phyloP scores from a whole-genome alignment of 2,888 invertebrate species.

The Megastigmus dorsalis region DNA sequence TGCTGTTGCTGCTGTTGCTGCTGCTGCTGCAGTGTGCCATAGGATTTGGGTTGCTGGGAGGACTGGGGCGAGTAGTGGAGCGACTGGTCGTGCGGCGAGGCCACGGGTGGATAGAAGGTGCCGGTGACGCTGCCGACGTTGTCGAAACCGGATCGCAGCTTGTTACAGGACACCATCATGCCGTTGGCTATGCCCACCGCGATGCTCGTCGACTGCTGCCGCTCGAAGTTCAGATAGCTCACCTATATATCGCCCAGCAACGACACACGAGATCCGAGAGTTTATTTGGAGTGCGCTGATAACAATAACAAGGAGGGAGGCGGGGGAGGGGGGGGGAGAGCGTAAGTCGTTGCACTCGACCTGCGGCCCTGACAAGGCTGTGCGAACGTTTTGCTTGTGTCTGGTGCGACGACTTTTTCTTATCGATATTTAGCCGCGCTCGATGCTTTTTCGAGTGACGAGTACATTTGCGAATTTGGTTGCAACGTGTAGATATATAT shows the following conservation, averaged over 20 bases:
- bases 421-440: neutral
- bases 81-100: constrained; percentile 86
- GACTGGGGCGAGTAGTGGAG: constrained; percentile 73
- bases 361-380: too few species aligned
- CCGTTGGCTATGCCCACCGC: constrained; percentile 90
- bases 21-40: constrained; percentile 63
- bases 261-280: too few species aligned
- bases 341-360: too few species aligned
- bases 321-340: neutral
- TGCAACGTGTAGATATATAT: too few species aligned
- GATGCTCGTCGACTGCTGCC: constrained; percentile 75
- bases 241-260: too few species aligned
- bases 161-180: constrained; percentile 90
- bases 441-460: too few species aligned
- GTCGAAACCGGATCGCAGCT: constrained; percentile 86
- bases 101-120: constrained; percentile 91
- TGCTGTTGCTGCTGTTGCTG: constrained; percentile 58
- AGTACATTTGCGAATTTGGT: too few species aligned
- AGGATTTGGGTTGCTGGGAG: constrained; percentile 54
- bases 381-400: neutral
- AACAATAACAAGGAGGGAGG: too few species aligned
- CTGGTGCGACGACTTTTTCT: neutral
- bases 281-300: too few species aligned
- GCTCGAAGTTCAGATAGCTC: constrained; percentile 72
- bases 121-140: constrained; percentile 91